Percentiles rank a stretch among this genome's conserved stretches.
phyloP scores from a whole-genome alignment of 1,140 invertebrate species.

The Drosophila bipectinata region DNA sequence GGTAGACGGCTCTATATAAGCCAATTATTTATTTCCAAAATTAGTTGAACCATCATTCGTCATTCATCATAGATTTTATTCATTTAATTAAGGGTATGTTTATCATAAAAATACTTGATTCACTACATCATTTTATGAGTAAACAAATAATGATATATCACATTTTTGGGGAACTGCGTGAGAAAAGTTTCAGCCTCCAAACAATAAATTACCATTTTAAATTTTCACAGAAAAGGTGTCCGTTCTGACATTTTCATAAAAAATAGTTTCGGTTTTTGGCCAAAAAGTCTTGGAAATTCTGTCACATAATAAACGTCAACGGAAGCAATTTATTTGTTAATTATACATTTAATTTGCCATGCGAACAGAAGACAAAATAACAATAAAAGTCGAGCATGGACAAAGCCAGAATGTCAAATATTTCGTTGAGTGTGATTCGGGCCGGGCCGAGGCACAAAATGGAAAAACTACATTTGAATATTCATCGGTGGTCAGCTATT shows the following conservation, averaged over 20 bases:
- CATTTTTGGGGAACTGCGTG: not conserved
- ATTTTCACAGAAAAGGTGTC: slow-evolving; percentile 14
- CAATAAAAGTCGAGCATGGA: slow-evolving; percentile 38
- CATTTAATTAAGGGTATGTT: slow-evolving; percentile 15
- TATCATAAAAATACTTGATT: not conserved
- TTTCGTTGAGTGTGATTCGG: slow-evolving; percentile 43
- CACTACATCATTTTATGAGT: slow-evolving; percentile 8
- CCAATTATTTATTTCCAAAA: not conserved
- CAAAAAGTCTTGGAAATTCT: slow-evolving; percentile 39
- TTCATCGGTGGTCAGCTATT: slow-evolving; percentile 46
- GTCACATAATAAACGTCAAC: slow-evolving; percentile 71
- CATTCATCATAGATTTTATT: not conserved
- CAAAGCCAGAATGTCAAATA: slow-evolving; percentile 19
- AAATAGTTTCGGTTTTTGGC: slow-evolving; percentile 27
- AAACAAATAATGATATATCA: slow-evolving; percentile 17
- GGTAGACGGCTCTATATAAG: not conserved
- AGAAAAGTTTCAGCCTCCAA: slow-evolving; percentile 12
- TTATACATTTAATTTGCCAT: slow-evolving; percentile 76
- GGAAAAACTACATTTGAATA: slow-evolving; percentile 56
- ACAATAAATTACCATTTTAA: slow-evolving; percentile 1
- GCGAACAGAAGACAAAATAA: slow-evolving; percentile 49
- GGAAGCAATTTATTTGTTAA: slow-evolving; percentile 79
- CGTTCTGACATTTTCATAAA: slow-evolving; percentile 13
- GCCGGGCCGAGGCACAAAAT: slow-evolving; percentile 1
- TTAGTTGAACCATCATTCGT: not conserved